These are phyloP conservation scores for Reticulitermes speratus DNA, from an alignment of 1,140 invertebrate genomes.

Conservation along the genomic window DNA sequence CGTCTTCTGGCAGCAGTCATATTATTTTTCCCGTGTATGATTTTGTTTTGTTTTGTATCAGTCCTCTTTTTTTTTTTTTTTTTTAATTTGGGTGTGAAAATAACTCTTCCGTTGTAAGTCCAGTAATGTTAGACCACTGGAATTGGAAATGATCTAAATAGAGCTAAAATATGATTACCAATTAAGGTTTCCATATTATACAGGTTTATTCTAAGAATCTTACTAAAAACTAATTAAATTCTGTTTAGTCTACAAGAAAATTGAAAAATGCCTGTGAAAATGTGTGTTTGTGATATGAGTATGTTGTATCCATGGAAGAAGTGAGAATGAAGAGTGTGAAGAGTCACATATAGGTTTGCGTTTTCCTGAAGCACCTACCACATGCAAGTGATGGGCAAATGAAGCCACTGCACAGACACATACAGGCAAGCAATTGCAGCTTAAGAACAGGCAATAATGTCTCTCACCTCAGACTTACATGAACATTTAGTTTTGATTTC, in stretches of 20 bases:
- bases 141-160: slow-evolving; percentile 14
- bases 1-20: background rate
- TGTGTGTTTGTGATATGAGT: slow-evolving; percentile 14
- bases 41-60: background rate
- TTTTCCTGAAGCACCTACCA: background rate
- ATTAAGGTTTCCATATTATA: background rate
- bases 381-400: background rate
- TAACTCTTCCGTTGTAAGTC: background rate
- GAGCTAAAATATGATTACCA: background rate
- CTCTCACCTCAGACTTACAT: background rate
- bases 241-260: slow-evolving; percentile 4
- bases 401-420: background rate
- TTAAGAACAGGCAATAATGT: background rate
- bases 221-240: slow-evolving; percentile 10
- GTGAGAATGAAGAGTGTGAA: background rate
- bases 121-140: background rate
- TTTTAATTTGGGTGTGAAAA: background rate
- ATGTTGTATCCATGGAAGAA: background rate
- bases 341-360: background rate
- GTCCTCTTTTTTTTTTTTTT: background rate
- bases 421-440: background rate
- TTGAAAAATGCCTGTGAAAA: background rate
- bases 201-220: background rate
- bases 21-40: background rate
- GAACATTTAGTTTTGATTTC: background rate